A percentile compares a stretch with the other conserved stretches of the same genome.
Conservation (phyloP, 2,797 vertebrate genomes). For the Taeniopygia guttata region DNA sequence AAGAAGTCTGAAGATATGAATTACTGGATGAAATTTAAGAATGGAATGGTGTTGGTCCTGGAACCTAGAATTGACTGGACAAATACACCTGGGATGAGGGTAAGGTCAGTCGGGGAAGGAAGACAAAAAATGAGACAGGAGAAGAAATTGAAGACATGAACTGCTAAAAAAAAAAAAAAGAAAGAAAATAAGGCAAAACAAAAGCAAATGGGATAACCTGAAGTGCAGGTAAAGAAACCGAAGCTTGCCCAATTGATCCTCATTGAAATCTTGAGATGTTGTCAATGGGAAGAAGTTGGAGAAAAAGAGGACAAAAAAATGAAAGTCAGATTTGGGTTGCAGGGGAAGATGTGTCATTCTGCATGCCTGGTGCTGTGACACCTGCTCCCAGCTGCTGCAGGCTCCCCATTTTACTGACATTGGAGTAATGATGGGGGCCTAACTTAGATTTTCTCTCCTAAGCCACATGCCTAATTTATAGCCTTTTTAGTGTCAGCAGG, state of each 20-base stretch:
- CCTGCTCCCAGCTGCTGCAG: not conserved
- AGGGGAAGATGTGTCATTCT: not conserved
- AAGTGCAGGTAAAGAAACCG: fast-evolving
- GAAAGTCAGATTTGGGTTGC: not conserved
- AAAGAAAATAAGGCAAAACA: not conserved
- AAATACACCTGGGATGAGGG: not conserved
- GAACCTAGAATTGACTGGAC: not conserved
- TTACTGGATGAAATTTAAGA: not conserved
- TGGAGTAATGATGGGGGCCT: not conserved
- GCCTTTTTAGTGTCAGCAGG: not conserved
- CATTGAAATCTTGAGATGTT: not conserved
- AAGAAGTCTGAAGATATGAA: not conserved
- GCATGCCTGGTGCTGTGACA: not conserved
- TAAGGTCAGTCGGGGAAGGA: not conserved
- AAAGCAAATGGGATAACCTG: fast-evolving
- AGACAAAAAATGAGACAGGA: not conserved
- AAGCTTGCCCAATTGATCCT: not conserved
- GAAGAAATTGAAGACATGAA: not conserved
- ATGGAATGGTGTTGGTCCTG: not conserved
- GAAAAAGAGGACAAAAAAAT: not conserved
- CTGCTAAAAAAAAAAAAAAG: not conserved
- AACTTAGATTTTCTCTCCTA: not conserved
- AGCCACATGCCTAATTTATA: not conserved
- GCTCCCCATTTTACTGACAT: not conserved
- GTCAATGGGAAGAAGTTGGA: not conserved